phyloP scores from a whole-genome alignment of 2,888 invertebrate species.

The Lepidocyrtinus sp. region DNA sequence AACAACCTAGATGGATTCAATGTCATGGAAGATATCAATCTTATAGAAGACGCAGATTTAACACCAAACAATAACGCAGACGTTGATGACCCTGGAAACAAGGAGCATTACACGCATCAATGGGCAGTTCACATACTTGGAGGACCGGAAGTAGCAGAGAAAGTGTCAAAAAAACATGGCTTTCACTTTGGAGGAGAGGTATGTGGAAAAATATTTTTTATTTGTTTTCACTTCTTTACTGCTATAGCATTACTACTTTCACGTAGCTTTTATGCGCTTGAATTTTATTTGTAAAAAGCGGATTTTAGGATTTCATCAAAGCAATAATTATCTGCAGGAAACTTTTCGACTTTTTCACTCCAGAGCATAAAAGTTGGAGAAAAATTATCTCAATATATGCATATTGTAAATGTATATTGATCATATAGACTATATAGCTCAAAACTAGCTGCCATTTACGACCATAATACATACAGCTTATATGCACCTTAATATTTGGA shows the following conservation, averaged over 20 bases:
- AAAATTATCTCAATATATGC: no score
- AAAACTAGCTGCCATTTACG: no score
- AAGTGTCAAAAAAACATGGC: slow-evolving; percentile 76
- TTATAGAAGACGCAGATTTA: neutral
- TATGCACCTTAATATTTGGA: no score
- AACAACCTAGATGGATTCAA: neutral
- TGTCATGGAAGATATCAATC: slow-evolving; percentile 27
- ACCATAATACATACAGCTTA: no score
- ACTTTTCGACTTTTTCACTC: neutral
- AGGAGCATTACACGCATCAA: slow-evolving; percentile 75
- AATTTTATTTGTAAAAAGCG: neutral
- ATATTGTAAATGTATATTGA: no score
- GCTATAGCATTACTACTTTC: no score
- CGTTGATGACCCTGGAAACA: slow-evolving; percentile 30
- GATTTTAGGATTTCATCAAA: neutral
- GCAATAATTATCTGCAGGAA: neutral
- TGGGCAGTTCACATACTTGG: slow-evolving; percentile 78
- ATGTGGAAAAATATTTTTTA: slow-evolving; percentile 66
- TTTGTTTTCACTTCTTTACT: slow-evolving; percentile 2
- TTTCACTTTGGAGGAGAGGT: slow-evolving; percentile 77
- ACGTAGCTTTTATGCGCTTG: neutral
- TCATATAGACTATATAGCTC: no score
- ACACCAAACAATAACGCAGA: neutral
- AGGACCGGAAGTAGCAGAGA: slow-evolving; percentile 74
- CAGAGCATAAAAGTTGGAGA: neutral